These are phyloP conservation scores for Drosophila mettleri DNA, from an alignment of 2,888 invertebrate genomes.

Conservation along the genomic window DNA sequence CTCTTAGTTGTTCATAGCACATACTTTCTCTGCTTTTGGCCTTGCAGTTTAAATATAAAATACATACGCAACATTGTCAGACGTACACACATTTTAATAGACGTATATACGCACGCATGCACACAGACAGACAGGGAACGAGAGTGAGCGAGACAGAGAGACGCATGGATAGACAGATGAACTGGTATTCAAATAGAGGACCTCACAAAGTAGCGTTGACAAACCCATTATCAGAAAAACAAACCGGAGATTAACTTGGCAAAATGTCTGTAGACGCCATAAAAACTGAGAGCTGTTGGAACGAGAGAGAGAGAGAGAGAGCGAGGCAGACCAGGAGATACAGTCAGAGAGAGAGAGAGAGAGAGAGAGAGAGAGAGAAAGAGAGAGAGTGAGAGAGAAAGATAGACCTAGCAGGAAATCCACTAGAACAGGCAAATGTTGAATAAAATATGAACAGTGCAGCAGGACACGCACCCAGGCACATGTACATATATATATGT, in stretches of 20 bases:
- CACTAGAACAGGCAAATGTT: slow-evolving; percentile 55
- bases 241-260: slow-evolving; percentile 81
- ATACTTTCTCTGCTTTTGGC: not conserved
- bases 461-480: slow-evolving; percentile 22
- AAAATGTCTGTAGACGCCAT: slow-evolving; percentile 76
- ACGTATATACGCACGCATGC: slow-evolving; percentile 21
- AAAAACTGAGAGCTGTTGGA: slow-evolving; percentile 41
- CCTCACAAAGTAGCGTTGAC: slow-evolving; percentile 75
- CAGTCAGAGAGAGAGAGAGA: slow-evolving; percentile 13
- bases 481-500: slow-evolving; percentile 11
- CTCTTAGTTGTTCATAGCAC: not conserved
- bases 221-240: slow-evolving; percentile 81
- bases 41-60: slow-evolving; percentile 29
- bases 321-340: not conserved
- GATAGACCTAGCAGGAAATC: slow-evolving; percentile 39
- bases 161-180: slow-evolving; percentile 43
- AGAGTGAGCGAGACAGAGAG: slow-evolving; percentile 8
- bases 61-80: slow-evolving; percentile 15
- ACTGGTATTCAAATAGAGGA: slow-evolving; percentile 53
- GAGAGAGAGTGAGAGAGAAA: slow-evolving; percentile 13
- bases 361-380: slow-evolving; percentile 14
- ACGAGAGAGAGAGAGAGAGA: slow-evolving; percentile 8
- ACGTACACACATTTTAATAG: slow-evolving; percentile 44
- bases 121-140: slow-evolving; percentile 2
- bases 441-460: slow-evolving; percentile 76